Conservation (phyloP, 2,888 invertebrate genomes). For the Chymomyza amoena region DNA sequence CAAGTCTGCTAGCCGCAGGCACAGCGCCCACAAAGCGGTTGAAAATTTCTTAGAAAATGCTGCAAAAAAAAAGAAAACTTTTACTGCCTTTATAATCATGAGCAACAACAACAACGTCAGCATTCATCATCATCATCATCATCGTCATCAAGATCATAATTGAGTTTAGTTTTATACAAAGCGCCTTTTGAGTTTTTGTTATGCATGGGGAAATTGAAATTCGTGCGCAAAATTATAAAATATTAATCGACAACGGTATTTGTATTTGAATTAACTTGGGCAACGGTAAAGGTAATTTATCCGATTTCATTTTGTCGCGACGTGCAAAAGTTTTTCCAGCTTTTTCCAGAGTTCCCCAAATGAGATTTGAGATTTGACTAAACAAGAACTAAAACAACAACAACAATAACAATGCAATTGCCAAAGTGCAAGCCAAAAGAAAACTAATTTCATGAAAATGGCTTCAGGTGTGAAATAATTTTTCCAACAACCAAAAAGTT, state of each 20-base stretch:
- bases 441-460: slow-evolving; percentile 71
- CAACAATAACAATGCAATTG: slow-evolving; percentile 4
- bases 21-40: slow-evolving; percentile 11
- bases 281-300: slow-evolving; percentile 37
- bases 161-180: not conserved
- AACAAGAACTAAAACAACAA: slow-evolving; percentile 5
- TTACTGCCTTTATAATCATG: not conserved
- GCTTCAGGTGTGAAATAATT: slow-evolving; percentile 70
- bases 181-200: slow-evolving; percentile 1
- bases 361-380: slow-evolving; percentile 40
- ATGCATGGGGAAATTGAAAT: slow-evolving; percentile 51
- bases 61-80: slow-evolving; percentile 13
- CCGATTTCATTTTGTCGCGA: slow-evolving; percentile 46
- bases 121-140: not conserved
- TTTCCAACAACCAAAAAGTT: slow-evolving; percentile 17
- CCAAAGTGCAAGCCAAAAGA: slow-evolving; percentile 43
- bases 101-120: not conserved
- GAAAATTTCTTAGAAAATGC: slow-evolving; percentile 20
- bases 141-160: not conserved
- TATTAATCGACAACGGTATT: slow-evolving; percentile 55
- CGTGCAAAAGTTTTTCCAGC: slow-evolving; percentile 47
- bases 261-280: slow-evolving; percentile 51
- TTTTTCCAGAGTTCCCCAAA: slow-evolving; percentile 25
- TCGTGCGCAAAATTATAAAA: slow-evolving; percentile 68
- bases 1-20: slow-evolving; percentile 59